Evolutionary conservation across 2,888 invertebrate species (phyloP).

Genomic region (Notodonta ziczac): DNA sequence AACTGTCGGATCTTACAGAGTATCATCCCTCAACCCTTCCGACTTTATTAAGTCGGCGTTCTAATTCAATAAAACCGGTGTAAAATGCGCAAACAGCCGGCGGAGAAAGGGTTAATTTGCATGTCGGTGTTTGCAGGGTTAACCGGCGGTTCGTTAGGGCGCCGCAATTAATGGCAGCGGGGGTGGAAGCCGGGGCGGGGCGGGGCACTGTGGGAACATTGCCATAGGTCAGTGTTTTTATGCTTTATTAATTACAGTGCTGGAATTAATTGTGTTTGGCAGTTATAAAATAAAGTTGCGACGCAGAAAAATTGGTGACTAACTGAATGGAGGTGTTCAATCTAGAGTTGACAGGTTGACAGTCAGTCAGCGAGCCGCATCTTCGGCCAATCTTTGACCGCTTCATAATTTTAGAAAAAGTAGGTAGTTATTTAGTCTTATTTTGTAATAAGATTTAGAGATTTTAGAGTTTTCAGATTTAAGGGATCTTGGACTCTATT

Average conservation of each 20-base stretch:
- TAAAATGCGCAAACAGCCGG: slow-evolving; percentile 75
- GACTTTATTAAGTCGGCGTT: slow-evolving; percentile 56
- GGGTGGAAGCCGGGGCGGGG: slow-evolving; percentile 65
- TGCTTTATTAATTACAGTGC: slow-evolving; percentile 21
- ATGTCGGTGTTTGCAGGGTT: slow-evolving; percentile 78
- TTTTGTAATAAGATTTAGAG: no score
- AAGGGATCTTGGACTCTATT: no score
- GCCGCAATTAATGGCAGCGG: slow-evolving; percentile 74
- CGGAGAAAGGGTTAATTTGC: slow-evolving; percentile 83
- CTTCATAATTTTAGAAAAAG: no score
- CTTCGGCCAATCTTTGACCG: no score
- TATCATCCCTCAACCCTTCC: slow-evolving; percentile 78
- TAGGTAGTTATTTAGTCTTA: no score
- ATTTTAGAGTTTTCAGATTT: no score
- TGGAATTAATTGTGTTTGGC: no score
- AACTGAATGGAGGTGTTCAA: no score
- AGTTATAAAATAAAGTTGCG: no score
- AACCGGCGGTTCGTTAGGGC: slow-evolving; percentile 82
- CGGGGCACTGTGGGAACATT: slow-evolving; percentile 76
- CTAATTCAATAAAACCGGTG: slow-evolving; percentile 81
- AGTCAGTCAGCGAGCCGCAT: no score
- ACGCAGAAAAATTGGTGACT: no score
- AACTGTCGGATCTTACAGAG: slow-evolving; percentile 68
- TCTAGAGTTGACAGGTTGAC: no score
- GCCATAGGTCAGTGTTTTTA: slow-evolving; percentile 69